Conservation (phyloP, 1,140 invertebrate genomes). For the Lepidotrigona ventralis region DNA sequence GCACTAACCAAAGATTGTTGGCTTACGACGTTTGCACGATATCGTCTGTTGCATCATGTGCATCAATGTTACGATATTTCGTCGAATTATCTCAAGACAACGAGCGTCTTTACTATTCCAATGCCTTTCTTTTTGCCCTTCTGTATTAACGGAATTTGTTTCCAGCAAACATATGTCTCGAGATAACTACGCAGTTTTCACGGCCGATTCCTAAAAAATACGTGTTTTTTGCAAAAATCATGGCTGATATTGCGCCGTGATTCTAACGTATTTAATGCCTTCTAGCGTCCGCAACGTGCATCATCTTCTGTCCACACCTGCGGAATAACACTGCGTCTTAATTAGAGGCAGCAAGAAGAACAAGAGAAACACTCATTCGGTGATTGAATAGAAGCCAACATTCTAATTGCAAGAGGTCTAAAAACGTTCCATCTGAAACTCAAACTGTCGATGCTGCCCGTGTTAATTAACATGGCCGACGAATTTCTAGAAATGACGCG, state of each 20-base stretch:
- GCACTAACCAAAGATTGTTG: neutral
- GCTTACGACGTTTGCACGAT: neutral
- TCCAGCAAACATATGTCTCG: neutral
- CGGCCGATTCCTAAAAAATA: neutral
- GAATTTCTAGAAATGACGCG: neutral
- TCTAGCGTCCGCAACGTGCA: neutral
- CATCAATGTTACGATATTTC: neutral
- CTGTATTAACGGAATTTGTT: neutral
- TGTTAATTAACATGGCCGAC: neutral
- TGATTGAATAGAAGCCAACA: neutral
- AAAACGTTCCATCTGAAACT: neutral
- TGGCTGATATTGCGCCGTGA: too few species aligned
- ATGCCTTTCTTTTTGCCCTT: too few species aligned
- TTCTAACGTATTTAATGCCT: neutral
- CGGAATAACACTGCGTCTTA: neutral
- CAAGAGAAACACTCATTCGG: neutral
- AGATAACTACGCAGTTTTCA: conserved; percentile 7
- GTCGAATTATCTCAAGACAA: neutral
- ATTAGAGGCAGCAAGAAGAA: neutral
- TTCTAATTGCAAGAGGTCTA: neutral
- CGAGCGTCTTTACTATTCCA: neutral
- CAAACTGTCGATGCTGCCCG: too few species aligned
- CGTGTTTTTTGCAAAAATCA: neutral
- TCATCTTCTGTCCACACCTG: neutral
- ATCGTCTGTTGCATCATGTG: neutral